A percentile compares a stretch with the other conserved stretches of the same genome.
These are phyloP conservation scores for Hippopotamus amphibius DNA, from an alignment of 2,113 vertebrate genomes.

Conservation along the genomic window DNA sequence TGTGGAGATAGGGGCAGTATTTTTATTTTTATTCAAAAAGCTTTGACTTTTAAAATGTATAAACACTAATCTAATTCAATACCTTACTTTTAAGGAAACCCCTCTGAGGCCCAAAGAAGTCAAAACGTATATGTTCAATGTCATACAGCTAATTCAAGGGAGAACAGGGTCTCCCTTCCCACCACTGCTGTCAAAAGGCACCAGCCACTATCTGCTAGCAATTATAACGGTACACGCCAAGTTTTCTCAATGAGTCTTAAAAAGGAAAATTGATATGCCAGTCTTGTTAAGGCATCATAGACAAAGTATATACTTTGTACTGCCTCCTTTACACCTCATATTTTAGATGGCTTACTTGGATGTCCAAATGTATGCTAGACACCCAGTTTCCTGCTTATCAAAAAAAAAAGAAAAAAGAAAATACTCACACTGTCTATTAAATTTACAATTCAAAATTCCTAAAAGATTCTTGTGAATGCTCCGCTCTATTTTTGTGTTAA, in stretches of 20 bases:
- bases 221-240: slow-evolving; percentile 72
- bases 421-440: background rate
- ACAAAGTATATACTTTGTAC: background rate
- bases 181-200: background rate
- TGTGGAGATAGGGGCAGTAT: no score
- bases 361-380: background rate
- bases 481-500: background rate
- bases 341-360: background rate
- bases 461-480: background rate
- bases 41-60: background rate
- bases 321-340: background rate
- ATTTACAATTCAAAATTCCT: background rate
- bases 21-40: slow-evolving; percentile 47
- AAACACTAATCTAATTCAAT: background rate
- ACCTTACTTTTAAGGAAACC: background rate
- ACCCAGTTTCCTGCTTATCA: background rate
- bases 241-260: slow-evolving; percentile 74
- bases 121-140: background rate
- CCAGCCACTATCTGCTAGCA: slow-evolving; percentile 79
- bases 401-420: background rate
- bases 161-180: background rate
- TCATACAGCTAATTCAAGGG: background rate
- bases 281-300: background rate
- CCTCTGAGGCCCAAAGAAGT: background rate
- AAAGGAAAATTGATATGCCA: slow-evolving; percentile 65